A percentile compares a stretch with the other conserved stretches of the same genome.
Conservation (phyloP, 2,888 invertebrate species). For the Apodemia zela region DNA sequence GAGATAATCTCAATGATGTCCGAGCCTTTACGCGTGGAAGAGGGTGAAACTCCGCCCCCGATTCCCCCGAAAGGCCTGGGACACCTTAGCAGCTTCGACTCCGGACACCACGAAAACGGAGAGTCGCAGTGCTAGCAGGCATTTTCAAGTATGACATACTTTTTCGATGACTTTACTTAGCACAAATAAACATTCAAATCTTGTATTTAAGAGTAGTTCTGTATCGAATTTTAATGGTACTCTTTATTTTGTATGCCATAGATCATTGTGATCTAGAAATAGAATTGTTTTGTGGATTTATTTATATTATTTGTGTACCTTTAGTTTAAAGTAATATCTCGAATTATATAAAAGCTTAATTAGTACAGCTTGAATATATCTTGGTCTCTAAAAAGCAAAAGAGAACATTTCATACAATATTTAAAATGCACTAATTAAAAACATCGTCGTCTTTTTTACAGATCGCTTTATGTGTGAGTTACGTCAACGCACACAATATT, state of each 20-base stretch:
- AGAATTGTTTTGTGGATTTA: not conserved
- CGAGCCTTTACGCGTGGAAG: conserved; percentile 61
- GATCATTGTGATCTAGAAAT: not conserved
- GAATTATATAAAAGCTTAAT: no score
- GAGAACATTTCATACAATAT: not conserved
- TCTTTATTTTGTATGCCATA: not conserved
- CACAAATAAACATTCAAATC: not conserved
- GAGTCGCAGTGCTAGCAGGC: conserved; percentile 61
- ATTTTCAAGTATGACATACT: conserved; percentile 16
- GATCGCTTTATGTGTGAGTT: not conserved
- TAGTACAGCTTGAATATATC: no score
- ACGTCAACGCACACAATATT: not conserved
- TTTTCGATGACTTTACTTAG: not conserved
- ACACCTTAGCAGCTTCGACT: conserved; percentile 70
- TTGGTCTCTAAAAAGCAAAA: not conserved
- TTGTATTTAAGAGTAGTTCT: not conserved
- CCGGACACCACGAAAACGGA: conserved; percentile 68
- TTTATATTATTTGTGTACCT: not conserved
- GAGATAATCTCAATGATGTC: conserved; percentile 75
- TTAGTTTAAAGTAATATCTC: not conserved
- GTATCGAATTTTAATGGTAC: not conserved
- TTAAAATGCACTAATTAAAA: not conserved
- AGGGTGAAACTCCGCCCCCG: conserved; percentile 66
- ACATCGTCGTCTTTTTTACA: not conserved
- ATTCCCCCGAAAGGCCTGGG: conserved; percentile 72